Evolutionary conservation across 2,888 invertebrate genomes (phyloP).

Genomic region (Torymus texanus): DNA sequence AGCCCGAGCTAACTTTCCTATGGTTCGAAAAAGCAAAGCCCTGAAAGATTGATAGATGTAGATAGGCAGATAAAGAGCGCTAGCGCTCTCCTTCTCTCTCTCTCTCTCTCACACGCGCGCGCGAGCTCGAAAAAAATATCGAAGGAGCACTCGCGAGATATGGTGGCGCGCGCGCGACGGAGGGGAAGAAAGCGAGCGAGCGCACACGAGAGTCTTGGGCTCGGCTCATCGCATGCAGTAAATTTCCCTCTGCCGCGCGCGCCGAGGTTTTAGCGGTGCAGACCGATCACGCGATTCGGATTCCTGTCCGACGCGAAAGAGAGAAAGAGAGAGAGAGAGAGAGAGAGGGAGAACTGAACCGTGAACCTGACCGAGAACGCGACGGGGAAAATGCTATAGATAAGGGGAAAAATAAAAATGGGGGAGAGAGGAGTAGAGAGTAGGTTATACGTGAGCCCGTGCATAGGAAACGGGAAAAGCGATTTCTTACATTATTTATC

Average conservation of each 20-base stretch:
- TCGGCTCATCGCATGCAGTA: conserved; percentile 70
- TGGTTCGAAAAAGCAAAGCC: conserved; percentile 31
- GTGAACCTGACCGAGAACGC: conserved; percentile 60
- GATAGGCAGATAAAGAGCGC: conserved; percentile 3
- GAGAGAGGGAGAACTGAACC: conserved; percentile 25
- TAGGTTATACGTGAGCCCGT: neutral
- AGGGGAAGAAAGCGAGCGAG: conserved; percentile 25
- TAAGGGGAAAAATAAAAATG: conserved; percentile 3
- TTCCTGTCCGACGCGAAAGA: conserved; percentile 58
- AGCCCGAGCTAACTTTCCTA: too few relatives aligned
- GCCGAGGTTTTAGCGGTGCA: conserved; percentile 58
- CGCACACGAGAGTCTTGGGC: conserved; percentile 58
- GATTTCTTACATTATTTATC: conserved; percentile 61
- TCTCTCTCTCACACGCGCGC: too few relatives aligned
- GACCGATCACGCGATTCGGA: conserved; percentile 67
- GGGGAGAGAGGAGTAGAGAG: neutral
- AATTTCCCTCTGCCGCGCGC: conserved; percentile 65
- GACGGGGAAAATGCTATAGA: conserved; percentile 33
- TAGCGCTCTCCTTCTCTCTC: too few relatives aligned
- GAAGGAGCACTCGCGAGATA: too few relatives aligned
- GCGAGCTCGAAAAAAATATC: too few relatives aligned
- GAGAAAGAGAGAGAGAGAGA: too few relatives aligned
- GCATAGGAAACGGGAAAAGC: conserved; percentile 56
- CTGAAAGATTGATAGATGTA: conserved; percentile 33
- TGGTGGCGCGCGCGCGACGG: neutral